Conservation (phyloP, 2,797 vertebrate genomes). For the Prionace glauca region DNA sequence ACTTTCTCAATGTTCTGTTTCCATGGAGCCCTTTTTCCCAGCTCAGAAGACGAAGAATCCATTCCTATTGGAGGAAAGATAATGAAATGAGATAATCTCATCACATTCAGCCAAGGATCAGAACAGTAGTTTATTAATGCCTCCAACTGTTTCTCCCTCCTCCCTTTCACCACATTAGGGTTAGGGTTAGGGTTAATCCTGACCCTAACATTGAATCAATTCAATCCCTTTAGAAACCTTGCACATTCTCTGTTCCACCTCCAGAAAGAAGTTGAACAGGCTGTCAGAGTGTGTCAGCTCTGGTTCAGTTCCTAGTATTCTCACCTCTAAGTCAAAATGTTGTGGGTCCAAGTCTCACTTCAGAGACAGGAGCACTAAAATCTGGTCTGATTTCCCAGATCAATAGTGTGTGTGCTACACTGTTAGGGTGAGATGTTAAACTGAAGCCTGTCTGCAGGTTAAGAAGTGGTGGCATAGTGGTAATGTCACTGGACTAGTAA, state of each 20-base stretch:
- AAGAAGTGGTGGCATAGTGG: no score
- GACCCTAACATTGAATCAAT: background rate
- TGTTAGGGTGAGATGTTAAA: no score
- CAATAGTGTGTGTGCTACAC: no score
- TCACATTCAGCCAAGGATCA: background rate
- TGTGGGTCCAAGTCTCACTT: no score
- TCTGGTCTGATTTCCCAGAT: no score
- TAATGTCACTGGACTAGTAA: no score
- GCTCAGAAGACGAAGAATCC: constrained; percentile 61
- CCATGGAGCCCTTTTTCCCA: constrained; percentile 63
- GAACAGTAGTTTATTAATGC: background rate
- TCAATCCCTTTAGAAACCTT: background rate
- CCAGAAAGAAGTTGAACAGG: background rate
- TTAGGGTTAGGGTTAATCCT: no score
- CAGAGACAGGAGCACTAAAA: no score
- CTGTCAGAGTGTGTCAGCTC: background rate
- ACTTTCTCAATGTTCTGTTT: constrained; percentile 64
- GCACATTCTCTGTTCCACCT: background rate
- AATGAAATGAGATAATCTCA: background rate
- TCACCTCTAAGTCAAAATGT: no score
- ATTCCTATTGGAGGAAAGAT: constrained; percentile 54
- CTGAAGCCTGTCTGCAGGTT: no score
- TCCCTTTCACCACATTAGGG: background rate
- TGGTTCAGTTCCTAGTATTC: no score
- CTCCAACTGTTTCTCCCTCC: background rate